Conservation (phyloP, 2,888 invertebrate species). For the Sminthurinus aureus region DNA sequence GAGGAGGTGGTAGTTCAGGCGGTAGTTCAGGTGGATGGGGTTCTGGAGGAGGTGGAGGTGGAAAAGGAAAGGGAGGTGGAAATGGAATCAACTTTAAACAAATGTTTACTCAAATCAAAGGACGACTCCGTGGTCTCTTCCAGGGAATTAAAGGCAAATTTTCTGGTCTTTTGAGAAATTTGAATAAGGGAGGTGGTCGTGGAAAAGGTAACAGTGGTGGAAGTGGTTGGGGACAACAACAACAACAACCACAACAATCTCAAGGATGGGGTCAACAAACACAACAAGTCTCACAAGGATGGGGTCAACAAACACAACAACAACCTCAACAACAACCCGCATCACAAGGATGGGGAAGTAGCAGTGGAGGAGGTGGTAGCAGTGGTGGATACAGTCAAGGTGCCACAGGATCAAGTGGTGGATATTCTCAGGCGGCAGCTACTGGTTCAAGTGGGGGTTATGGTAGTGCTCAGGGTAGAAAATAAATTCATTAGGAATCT, state of each 20-base stretch:
- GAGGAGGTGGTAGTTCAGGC: constrained; percentile 34
- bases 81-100: constrained; percentile 38
- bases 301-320: constrained; percentile 12
- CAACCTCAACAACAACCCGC: neutral
- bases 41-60: constrained; percentile 4
- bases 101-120: constrained; percentile 40
- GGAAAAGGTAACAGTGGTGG: constrained; percentile 41
- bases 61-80: constrained; percentile 38
- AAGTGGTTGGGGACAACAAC: constrained; percentile 29
- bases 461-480: constrained; percentile 25
- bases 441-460: constrained; percentile 1
- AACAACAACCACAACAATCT: constrained; percentile 17
- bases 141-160: constrained; percentile 42
- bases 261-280: constrained; percentile 14
- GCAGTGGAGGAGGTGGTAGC: neutral
- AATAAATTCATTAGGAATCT: neutral
- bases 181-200: constrained; percentile 45
- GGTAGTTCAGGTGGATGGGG: constrained; percentile 35
- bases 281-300: neutral
- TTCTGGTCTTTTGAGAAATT: constrained; percentile 36
- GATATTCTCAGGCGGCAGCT: neutral
- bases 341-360: neutral
- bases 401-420: constrained; percentile 22
- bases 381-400: constrained; percentile 33
- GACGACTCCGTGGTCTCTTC: constrained; percentile 38